Conservation (phyloP, 2,888 invertebrate species). For the Leucozona laternaria region DNA sequence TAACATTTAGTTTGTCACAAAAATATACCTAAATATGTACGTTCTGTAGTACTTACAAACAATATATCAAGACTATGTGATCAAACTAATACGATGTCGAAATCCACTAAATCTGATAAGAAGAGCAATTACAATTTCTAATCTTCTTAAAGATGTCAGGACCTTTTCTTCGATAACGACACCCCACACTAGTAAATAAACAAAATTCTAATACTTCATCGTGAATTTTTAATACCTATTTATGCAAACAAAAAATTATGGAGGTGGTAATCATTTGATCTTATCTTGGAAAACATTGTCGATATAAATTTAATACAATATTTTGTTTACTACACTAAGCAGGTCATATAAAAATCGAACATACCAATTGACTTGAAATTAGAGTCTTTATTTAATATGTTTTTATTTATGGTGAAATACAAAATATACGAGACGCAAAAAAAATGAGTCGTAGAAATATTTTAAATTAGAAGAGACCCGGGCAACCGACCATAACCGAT, state of each 20-base stretch:
- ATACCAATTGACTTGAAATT: neutral
- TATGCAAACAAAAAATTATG: slow-evolving; percentile 1
- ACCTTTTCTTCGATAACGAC: neutral
- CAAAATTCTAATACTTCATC: neutral
- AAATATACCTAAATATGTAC: no score
- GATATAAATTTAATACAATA: neutral
- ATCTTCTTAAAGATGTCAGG: neutral
- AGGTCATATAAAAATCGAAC: neutral
- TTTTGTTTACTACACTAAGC: neutral
- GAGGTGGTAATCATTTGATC: neutral
- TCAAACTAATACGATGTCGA: neutral
- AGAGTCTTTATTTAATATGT: neutral
- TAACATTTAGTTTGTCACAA: no score
- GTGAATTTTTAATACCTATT: neutral
- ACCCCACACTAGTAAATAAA: neutral
- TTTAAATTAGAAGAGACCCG: neutral
- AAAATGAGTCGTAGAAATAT: neutral
- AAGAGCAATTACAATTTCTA: neutral
- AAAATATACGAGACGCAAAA: neutral
- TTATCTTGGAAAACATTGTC: neutral
- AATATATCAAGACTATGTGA: neutral
- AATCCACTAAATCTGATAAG: neutral
- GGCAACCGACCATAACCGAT: neutral
- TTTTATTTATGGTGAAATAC: neutral
- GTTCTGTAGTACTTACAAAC: no score